Evolutionary conservation across 2,888 invertebrate species (phyloP), one percentile per base, ranked within the genome.

Genomic region (Tigriopus californicus): DNA sequence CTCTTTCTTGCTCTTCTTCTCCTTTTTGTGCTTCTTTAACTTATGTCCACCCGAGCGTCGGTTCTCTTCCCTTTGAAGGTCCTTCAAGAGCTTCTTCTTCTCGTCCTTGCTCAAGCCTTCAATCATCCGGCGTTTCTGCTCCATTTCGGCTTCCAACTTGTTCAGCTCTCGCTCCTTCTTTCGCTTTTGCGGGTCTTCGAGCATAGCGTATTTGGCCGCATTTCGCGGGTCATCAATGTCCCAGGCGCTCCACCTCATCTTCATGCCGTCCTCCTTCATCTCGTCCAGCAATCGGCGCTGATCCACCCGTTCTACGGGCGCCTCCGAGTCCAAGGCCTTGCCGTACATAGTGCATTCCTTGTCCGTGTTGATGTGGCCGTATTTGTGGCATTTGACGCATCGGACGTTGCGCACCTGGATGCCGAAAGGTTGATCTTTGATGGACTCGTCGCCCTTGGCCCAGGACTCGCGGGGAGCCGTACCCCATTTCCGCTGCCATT

Each of bases 361-460:
- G 80, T 82, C 83, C 72, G 85, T 95, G 71, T 94, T 94, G 58
- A 95, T 86, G 69, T 99, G 98, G 10, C 98, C 98, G 97, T 97
- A 99, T 70, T 94, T 94, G 70, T 95, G 91, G 69, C 98, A 99
- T 71, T 97, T 97, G 61, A 99, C 91, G 68, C 98, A 99, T 41
- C 97, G 79, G 0, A 98, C 97, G 75, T 99, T 94, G 59, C 94
- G 76, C 2, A 95, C 94, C 73, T 92, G 82, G 67, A 97, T 97
- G 42, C 97, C 97, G 77, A 97, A 97, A 0, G 97, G 97, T 71
- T 97, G 95, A 74, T 98, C 98, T 61, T 90, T 78, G 67, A 99
- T 97, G 71, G 91, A 90, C 63, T 91, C 90, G 70, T 99, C 92
- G 18, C 91, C 91, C 71, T 95, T 95, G 67, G 95, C 94, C 70